Percentiles rank a stretch among this genome's conserved stretches.
Conservation (phyloP, 1,140 invertebrate species). For the Lepidurus apus region DNA sequence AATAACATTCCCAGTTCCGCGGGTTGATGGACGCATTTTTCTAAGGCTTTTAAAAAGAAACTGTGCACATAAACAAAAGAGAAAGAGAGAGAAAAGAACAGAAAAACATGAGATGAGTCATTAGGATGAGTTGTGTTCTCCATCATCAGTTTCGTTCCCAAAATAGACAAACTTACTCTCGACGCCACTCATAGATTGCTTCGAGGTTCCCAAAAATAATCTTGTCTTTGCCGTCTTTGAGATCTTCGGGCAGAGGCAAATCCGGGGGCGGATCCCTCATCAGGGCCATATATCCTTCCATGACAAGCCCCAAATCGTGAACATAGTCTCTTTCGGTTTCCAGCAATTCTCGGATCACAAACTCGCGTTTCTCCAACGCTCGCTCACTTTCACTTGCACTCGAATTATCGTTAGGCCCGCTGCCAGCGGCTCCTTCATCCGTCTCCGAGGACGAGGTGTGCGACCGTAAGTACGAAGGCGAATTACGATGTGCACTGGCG, state of each 20-base stretch:
- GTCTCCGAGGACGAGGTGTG: constrained; percentile 24
- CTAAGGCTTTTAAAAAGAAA: constrained; percentile 80
- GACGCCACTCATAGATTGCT: constrained; percentile 97
- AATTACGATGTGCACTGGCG: neutral
- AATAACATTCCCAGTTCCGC: constrained; percentile 78
- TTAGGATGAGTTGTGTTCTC: neutral
- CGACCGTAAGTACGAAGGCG: constrained; percentile 16
- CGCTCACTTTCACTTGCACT: constrained; percentile 32
- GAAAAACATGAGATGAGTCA: neutral
- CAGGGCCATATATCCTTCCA: constrained; percentile 72
- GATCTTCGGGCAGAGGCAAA: constrained; percentile 49
- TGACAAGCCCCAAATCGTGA: constrained; percentile 73
- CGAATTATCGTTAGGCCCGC: neutral
- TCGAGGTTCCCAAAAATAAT: constrained; percentile 98
- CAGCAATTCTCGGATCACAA: constrained; percentile 70
- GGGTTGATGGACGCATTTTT: constrained; percentile 77
- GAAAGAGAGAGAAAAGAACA: neutral
- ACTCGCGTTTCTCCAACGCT: constrained; percentile 29
- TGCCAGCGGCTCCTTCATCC: constrained; percentile 16
- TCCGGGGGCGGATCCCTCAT: constrained; percentile 48
- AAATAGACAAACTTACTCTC: constrained; percentile 71
- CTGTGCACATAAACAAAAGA: constrained; percentile 49
- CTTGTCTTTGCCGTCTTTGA: constrained; percentile 87
- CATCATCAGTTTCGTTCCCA: neutral
- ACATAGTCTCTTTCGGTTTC: constrained; percentile 96